These are phyloP conservation scores for Progne subis DNA, from an alignment of 2,113 vertebrate species.

Conservation along the genomic window DNA sequence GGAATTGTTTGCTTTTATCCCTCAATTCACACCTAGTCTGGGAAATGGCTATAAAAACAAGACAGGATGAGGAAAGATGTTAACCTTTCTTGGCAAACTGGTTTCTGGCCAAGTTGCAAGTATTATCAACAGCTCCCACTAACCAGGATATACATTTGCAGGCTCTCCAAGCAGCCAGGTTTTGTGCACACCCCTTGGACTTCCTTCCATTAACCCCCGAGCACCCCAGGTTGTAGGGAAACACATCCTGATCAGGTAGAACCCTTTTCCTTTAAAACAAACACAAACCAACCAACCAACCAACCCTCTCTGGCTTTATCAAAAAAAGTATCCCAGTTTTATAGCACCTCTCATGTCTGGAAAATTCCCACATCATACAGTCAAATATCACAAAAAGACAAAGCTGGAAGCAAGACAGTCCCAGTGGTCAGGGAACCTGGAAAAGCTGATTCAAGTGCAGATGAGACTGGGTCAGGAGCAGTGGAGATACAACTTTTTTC, in stretches of 20 bases:
- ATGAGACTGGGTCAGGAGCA: accelerated
- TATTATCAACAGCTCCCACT: neutral
- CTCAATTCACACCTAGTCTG: neutral
- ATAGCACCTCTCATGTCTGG: neutral
- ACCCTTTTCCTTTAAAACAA: neutral
- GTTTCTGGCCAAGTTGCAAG: neutral
- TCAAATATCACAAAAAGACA: neutral
- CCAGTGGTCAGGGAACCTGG: neutral
- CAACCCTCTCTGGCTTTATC: neutral
- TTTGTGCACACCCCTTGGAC: neutral
- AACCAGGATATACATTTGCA: neutral
- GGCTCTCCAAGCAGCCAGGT: neutral
- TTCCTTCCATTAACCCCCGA: neutral
- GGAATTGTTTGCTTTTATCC: neutral
- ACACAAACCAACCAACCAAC: too few species aligned
- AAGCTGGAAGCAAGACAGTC: neutral
- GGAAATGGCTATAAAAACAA: neutral
- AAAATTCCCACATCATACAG: neutral
- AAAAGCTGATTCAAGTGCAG: neutral
- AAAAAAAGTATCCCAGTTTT: neutral
- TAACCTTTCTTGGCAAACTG: neutral
- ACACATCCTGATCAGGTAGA: neutral
- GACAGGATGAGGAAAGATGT: too few species aligned
- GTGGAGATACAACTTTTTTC: neutral
- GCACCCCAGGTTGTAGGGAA: neutral